Conservation (phyloP, 2,888 invertebrate species). For the Antheraea assamensis region DNA sequence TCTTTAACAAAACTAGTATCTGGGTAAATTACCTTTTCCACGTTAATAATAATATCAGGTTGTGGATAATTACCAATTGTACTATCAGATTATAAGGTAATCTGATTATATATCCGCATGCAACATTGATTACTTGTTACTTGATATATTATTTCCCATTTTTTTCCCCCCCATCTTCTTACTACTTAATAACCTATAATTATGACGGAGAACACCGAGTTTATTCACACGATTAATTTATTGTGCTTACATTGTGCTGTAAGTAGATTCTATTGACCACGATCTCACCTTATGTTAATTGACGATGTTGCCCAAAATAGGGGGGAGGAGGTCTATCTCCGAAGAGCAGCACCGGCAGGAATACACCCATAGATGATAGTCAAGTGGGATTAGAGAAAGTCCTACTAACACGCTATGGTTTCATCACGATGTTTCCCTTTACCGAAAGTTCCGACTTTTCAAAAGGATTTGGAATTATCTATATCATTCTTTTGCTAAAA, state of each 20-base stretch:
- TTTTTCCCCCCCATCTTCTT: constrained; percentile 16
- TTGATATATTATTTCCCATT: constrained; percentile 26
- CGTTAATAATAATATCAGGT: constrained; percentile 33
- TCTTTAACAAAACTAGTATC: constrained; percentile 17
- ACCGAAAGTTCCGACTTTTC: too few species aligned
- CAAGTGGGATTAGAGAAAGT: too few species aligned
- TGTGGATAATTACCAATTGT: constrained; percentile 31
- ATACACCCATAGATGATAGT: too few species aligned
- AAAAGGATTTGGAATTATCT: too few species aligned
- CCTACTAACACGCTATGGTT: too few species aligned
- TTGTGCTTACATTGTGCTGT: not conserved
- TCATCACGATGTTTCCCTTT: too few species aligned
- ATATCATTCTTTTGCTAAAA: too few species aligned
- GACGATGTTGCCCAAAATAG: too few species aligned
- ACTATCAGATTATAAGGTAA: constrained; percentile 23
- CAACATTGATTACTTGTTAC: constrained; percentile 28
- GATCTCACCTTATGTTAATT: too few species aligned
- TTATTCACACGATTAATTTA: not conserved
- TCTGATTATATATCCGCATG: constrained; percentile 27
- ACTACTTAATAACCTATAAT: constrained; percentile 21
- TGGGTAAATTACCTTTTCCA: constrained; percentile 43
- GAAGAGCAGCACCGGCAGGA: too few species aligned
- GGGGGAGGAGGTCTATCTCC: too few species aligned
- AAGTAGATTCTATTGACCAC: not conserved
- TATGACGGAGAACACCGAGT: constrained; percentile 19